A percentile compares a stretch with the other conserved stretches of the same genome.
Conservation (phyloP, 1,140 invertebrate genomes). For the Musca vetustissima region DNA sequence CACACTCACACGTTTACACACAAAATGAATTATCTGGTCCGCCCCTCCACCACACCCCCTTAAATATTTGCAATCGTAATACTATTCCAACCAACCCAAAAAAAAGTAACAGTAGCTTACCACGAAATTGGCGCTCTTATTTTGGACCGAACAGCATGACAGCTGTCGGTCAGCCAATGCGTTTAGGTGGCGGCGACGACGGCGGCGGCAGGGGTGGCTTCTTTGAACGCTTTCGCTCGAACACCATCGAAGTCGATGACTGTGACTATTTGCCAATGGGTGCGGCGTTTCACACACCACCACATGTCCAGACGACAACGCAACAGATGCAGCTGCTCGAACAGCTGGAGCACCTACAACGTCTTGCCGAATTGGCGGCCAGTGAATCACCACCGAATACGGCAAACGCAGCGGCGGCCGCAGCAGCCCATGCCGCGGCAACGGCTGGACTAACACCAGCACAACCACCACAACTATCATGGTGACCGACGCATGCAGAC, state of each 20-base stretch:
- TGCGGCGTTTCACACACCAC: background rate
- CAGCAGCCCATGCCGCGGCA: conserved; percentile 34
- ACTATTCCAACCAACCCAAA: conserved; percentile 10
- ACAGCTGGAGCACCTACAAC: conserved; percentile 49
- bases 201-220: conserved; percentile 24
- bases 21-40: conserved; percentile 8
- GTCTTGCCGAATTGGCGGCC: conserved; percentile 45
- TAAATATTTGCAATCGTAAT: conserved; percentile 22
- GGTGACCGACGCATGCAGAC: conserved; percentile 45
- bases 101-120: conserved; percentile 38
- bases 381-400: conserved; percentile 49
- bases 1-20: conserved; percentile 1
- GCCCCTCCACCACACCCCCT: background rate
- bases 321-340: conserved; percentile 48
- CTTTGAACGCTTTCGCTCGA: conserved; percentile 46
- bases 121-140: conserved; percentile 49
- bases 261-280: conserved; percentile 43
- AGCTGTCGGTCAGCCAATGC: conserved; percentile 8
- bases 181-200: conserved; percentile 18
- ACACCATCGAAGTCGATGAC: conserved; percentile 53
- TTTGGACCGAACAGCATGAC: conserved; percentile 30
- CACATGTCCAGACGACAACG: conserved; percentile 21
- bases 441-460: conserved; percentile 30
- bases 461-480: conserved; percentile 36
- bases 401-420: conserved; percentile 23